Base-by-base conservation (phyloP, 2,888 invertebrate species). In the Achlya flavicornis region DNA sequence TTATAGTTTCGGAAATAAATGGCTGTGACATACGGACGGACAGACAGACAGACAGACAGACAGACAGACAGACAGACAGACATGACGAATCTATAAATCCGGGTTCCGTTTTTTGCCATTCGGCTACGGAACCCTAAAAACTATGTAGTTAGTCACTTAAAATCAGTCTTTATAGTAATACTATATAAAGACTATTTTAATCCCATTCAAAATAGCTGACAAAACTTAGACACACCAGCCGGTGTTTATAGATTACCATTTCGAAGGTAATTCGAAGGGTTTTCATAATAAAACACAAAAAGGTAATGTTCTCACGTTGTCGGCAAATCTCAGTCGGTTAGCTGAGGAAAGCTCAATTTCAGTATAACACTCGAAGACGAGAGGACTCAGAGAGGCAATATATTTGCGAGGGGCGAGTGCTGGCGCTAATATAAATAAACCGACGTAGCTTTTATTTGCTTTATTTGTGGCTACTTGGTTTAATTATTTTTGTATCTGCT, bases 281-380 rank as follows among this genome's bases (percentile, higher is more conserved):
- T 53, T 53, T 53, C 53, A 19, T 35, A 58, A 58, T 32, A 58
- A 58, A 35, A 58, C 32, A 32, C 14, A 58, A 58, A 58, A 67
- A 65, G 66, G 66, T 46, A 53, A 46, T 58, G 62, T 59, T 43
- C 59, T 57, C 62, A 58, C 57, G 62, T 66, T 57, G 64, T 65
- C 58, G 62, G 64, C 67, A 67, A 62, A 66, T 66, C 63, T 65
- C 65, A 63, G 58, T 66, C 61, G 66, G 68, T 62, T 61, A 64
- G 68, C 65, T 70, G 66, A 69, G 68, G 68, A 62, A 67, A 75
- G 72, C 71, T 74, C 71, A 63, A 69, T 78, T 74, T 77, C 72
- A 69, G 67, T 67, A 66, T 64, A 65, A 66, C 70, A 69, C 74
- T 77, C 65, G 68, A 72, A 70, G 63, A 61, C 57, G 62, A 71